These are phyloP conservation scores for Nymphalis polychloros DNA, from an alignment of 2,888 invertebrate species.

Conservation along the genomic window DNA sequence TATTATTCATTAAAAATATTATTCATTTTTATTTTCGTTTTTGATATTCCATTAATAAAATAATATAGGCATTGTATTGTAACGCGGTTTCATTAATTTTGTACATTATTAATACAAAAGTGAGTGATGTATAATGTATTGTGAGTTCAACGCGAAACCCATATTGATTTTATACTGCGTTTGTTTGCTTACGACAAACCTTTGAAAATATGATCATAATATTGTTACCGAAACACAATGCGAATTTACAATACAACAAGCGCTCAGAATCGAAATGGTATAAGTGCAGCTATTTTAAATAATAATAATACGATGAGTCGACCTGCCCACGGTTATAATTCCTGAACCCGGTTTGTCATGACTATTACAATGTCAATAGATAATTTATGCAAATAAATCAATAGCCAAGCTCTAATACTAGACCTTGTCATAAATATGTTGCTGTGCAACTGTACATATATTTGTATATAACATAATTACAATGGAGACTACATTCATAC, in stretches of 20 bases:
- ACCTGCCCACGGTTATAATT: slow-evolving; percentile 14
- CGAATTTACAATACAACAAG: background rate
- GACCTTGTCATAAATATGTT: slow-evolving; percentile 18
- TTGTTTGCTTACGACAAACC: background rate
- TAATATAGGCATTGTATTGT: too few species aligned
- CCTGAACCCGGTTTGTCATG: slow-evolving; percentile 2
- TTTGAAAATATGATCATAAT: background rate
- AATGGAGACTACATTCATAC: slow-evolving; percentile 17
- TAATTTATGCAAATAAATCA: slow-evolving; percentile 24
- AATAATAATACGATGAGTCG: slow-evolving; percentile 2
- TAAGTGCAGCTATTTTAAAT: background rate
- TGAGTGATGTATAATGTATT: too few species aligned
- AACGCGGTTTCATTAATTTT: too few species aligned
- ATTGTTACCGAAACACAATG: background rate
- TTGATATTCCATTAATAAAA: too few species aligned
- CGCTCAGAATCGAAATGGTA: background rate
- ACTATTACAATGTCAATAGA: slow-evolving; percentile 14
- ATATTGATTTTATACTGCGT: background rate
- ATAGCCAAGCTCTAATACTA: slow-evolving; percentile 14
- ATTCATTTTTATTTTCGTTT: too few species aligned
- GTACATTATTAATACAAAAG: too few species aligned
- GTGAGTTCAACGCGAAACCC: background rate
- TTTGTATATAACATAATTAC: background rate
- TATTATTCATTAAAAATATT: too few species aligned
- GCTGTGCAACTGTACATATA: slow-evolving; percentile 7